A percentile compares a stretch with the other conserved stretches of the same genome.
Evolutionary conservation across 2,113 vertebrate genomes (phyloP).

Genomic region (Petroica traversi): DNA sequence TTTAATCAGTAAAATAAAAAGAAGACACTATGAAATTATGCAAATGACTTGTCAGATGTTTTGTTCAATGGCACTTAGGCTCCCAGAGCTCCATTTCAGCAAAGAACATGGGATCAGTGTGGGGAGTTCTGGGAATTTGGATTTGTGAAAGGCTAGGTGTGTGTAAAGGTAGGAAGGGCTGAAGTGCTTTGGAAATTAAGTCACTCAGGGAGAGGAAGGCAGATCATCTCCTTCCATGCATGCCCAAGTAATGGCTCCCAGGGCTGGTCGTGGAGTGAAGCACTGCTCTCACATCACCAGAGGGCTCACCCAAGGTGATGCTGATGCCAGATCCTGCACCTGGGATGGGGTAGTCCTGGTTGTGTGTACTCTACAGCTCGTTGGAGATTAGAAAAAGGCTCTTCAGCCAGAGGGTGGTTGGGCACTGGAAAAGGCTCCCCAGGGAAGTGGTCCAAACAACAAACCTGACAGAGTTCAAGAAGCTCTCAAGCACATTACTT

Average conservation of each 20-base stretch:
- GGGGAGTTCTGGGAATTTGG: neutral
- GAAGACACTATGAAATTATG: neutral
- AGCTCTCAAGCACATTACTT: neutral
- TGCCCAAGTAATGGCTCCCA: neutral
- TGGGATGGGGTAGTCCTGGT: neutral
- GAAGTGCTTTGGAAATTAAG: neutral
- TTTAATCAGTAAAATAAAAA: neutral
- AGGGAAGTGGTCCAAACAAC: neutral
- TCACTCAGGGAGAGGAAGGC: rapidly evolving
- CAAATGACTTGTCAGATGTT: neutral
- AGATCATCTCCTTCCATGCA: rapidly evolving
- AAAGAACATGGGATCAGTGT: neutral
- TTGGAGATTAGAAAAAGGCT: neutral
- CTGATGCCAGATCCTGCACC: neutral
- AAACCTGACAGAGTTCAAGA: neutral
- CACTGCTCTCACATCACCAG: neutral
- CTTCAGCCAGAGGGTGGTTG: neutral
- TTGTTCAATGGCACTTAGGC: neutral
- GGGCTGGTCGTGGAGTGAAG: neutral
- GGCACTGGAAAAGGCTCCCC: neutral
- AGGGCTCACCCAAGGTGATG: neutral
- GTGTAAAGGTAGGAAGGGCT: neutral
- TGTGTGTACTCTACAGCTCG: no score
- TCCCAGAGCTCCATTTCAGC: neutral
- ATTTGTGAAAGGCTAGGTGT: neutral